Base-by-base conservation (phyloP, 64 coral and sea anemone species). In the Stylophora pistillata region DNA sequence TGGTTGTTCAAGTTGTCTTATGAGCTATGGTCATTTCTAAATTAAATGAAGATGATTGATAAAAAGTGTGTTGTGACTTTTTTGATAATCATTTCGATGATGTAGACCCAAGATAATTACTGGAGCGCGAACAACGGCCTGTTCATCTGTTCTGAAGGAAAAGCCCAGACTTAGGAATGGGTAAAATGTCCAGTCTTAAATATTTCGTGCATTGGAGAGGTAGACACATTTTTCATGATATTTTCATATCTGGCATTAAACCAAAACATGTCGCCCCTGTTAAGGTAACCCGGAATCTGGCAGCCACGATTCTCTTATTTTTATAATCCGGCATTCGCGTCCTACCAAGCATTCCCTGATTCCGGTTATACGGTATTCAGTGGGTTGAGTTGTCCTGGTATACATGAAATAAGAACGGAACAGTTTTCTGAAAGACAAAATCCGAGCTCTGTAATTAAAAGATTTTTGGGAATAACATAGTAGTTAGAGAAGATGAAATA, bases 151-250 rank as follows among this genome's bases (percentile, higher is more conserved):
- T 41, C 37, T 41, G 37, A 41, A 41, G 37, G 37, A 71, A 71
- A 71, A 71, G 69, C 69, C 69, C 69, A 1, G 17, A 10, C 23
- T 71, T 71, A 0, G 77, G 77, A 54, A 79, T 79, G 77, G 52
- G 77, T 26, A 56, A 55, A 79, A 57, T 79, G 52, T 56, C 0
- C 27, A 79, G 57, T 79, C 21, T 56, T 55, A n/a, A 26, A 79
- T 55, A 58, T 58, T 4, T 9, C 37, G 57, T 54, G 12, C 27
- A n/a, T n/a, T n/a, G n/a, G 34, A 78, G 23, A 4, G 5, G 27
- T n/a, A 23, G 77, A 79, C 12, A 52, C 77, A 79, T 56, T 79
- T 79, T 79, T 26, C 41, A 79, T 56, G 77, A 56, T 56, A 79
- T 79, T 23, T 55, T 79, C 17, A 41, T 78, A 78, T 78, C 27